A percentile compares a stretch with the other conserved stretches of the same genome.
Evolutionary conservation across 2,888 invertebrate species (phyloP).

Genomic region (Leucoptera coffeella): DNA sequence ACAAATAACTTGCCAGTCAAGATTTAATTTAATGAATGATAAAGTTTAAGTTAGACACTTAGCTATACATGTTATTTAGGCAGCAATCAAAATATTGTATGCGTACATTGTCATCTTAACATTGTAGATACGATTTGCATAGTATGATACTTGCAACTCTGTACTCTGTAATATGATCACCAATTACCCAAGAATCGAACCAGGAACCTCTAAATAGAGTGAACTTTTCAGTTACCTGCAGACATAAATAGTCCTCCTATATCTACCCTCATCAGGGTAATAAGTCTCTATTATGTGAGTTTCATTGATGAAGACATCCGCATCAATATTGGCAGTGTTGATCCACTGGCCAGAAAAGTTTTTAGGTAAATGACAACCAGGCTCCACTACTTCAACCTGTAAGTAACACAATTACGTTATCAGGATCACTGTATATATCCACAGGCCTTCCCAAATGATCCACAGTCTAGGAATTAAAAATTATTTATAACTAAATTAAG

Average conservation of each 20-base stretch:
- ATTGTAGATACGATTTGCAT: too few relatives aligned
- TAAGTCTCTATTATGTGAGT: slow-evolving; percentile 95
- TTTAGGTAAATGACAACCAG: slow-evolving; percentile 87
- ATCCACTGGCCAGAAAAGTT: slow-evolving; percentile 95
- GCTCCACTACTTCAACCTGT: slow-evolving; percentile 79
- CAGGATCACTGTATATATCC: slow-evolving; percentile 94
- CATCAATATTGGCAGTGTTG: slow-evolving; percentile 95
- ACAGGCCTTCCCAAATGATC: slow-evolving; percentile 92
- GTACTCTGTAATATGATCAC: too few relatives aligned
- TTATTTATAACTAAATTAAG: too few relatives aligned
- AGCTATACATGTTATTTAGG: neutral
- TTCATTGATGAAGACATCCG: slow-evolving; percentile 88
- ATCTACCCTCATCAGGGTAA: slow-evolving; percentile 87
- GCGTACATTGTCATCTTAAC: too few relatives aligned
- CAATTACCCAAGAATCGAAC: too few relatives aligned
- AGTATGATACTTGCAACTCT: too few relatives aligned
- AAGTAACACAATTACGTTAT: slow-evolving; percentile 56
- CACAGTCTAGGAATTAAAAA: too few relatives aligned
- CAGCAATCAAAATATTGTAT: too few relatives aligned
- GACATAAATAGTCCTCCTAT: slow-evolving; percentile 84
- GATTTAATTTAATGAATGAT: neutral
- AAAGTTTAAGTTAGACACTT: neutral
- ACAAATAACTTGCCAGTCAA: too few relatives aligned
- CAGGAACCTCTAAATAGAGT: too few relatives aligned
- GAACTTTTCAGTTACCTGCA: slow-evolving; percentile 59